Percentiles rank a stretch among this genome's conserved stretches.
Evolutionary conservation across 2,797 vertebrate species (phyloP).

Genomic region (Sciaenops ocellatus): DNA sequence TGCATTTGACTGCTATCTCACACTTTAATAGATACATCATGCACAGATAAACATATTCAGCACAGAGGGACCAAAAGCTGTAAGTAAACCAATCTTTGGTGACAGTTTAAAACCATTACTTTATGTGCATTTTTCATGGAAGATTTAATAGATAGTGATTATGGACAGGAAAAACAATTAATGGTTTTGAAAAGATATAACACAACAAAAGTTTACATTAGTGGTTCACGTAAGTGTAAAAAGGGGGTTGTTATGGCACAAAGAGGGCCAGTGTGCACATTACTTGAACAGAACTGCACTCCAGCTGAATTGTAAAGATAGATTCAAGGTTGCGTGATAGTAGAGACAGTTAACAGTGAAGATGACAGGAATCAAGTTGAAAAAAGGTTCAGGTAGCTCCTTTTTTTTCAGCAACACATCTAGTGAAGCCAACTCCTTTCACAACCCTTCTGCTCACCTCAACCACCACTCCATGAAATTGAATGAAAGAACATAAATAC

Average conservation of each 20-base stretch:
- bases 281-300: no score
- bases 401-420: no score
- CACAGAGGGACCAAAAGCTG: not conserved
- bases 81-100: not conserved
- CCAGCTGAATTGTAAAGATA: not conserved
- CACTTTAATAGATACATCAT: constrained; percentile 7
- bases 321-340: no score
- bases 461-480: not conserved
- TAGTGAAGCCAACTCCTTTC: not conserved
- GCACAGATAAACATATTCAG: not conserved
- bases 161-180: not conserved
- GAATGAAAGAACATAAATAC: not conserved
- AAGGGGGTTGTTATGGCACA: no score
- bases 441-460: not conserved
- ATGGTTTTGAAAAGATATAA: no score
- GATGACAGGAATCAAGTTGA: no score
- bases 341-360: not conserved
- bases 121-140: not conserved
- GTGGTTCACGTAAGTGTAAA: no score
- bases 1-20: constrained; percentile 4
- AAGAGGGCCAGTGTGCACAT: no score
- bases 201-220: no score
- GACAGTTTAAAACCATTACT: not conserved
- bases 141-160: not conserved
- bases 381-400: not conserved